Base-by-base conservation (phyloP, 2,888 invertebrate genomes). In the Drosophila affinis region DNA sequence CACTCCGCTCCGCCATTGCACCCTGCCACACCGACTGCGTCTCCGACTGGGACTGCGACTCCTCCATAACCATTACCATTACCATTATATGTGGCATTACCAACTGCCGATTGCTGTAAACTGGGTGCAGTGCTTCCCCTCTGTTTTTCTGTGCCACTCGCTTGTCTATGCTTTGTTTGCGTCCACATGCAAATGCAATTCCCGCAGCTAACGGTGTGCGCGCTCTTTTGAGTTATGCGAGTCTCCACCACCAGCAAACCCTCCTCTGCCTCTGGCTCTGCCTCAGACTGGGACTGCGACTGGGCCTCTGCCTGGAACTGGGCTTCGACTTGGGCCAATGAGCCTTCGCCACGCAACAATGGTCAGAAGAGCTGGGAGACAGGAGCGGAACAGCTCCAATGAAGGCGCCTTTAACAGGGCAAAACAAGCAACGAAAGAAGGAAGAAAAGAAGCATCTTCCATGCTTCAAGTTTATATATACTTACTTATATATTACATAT, bases 161-260 rank as follows among this genome's bases (percentile, higher is more conserved):
- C 62, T 57, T 63, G 72, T 72, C 72, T 55, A 64, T 72, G 72
- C 72, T 88, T 90, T 84, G 77, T 78, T 87, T 85, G 80, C 71
- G 69, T 72, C 68, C 78, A 78, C 84, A 87, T 88, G 88, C 87
- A 88, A 88, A 88, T 88, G 89, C 84, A 85, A 79, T 83, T 79
- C 86, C 87, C 79, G 80, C 77, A 85, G 72, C 88, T 87, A 87
- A 89, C 89, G 89, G 84, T 86, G 86, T 86, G 88, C 86, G 81
- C 86, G 86, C 89, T 87, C 87, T 88, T 88, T 88, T 88, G 88
- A 89, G 88, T 88, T 88, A 88, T 89, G 75, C 75, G 71, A 79
- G 65, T 58, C 46, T 34, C 18, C 44, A 10, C 18, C 18, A 21
- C 55, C 45, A 12, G 21, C 18, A n/a, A 21, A 17, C 5, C 24